Evolutionary conservation across 64 coral and sea anemone genomes (phyloP).

Genomic region (Stichodactyla helianthus): DNA sequence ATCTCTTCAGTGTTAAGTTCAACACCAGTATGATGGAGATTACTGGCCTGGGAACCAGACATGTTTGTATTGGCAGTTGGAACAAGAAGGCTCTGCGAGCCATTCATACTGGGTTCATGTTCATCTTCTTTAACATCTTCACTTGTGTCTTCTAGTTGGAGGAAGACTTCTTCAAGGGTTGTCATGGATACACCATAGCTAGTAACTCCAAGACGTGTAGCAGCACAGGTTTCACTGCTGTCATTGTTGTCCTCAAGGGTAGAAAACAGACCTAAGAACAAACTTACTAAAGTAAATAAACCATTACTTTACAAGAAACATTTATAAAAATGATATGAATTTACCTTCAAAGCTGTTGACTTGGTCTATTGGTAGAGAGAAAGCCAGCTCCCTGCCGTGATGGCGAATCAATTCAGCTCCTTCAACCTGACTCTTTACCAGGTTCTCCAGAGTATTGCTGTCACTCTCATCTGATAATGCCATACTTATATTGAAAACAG

Average conservation of each 20-base stretch:
- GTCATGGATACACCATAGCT: slow-evolving; percentile 97
- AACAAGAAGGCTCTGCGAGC: neutral
- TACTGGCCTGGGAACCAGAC: slow-evolving; percentile 9
- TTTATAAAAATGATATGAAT: neutral
- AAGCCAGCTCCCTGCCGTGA: slow-evolving; percentile 76
- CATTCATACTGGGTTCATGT: neutral
- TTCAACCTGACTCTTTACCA: slow-evolving; percentile 59
- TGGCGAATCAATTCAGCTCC: slow-evolving; percentile 72
- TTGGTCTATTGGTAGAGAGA: slow-evolving; percentile 60
- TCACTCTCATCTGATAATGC: slow-evolving; percentile 56
- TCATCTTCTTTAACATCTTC: slow-evolving; percentile 36
- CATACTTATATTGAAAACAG: slow-evolving; percentile 37
- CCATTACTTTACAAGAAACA: neutral
- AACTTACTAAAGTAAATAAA: neutral
- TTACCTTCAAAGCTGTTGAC: slow-evolving; percentile 76
- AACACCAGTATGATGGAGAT: slow-evolving; percentile 30
- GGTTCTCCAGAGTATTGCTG: slow-evolving; percentile 27
- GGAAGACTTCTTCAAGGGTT: slow-evolving; percentile 87
- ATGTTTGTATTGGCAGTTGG: neutral
- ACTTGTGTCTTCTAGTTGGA: slow-evolving; percentile 80
- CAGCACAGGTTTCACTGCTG: slow-evolving; percentile 35
- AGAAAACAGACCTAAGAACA: slow-evolving; percentile 55
- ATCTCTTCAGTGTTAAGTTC: slow-evolving; percentile 37
- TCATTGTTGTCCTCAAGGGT: slow-evolving; percentile 74
- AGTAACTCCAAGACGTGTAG: slow-evolving; percentile 51